Conservation (phyloP, 2,113 vertebrate species). For the Callocephalon fimbriatum region DNA sequence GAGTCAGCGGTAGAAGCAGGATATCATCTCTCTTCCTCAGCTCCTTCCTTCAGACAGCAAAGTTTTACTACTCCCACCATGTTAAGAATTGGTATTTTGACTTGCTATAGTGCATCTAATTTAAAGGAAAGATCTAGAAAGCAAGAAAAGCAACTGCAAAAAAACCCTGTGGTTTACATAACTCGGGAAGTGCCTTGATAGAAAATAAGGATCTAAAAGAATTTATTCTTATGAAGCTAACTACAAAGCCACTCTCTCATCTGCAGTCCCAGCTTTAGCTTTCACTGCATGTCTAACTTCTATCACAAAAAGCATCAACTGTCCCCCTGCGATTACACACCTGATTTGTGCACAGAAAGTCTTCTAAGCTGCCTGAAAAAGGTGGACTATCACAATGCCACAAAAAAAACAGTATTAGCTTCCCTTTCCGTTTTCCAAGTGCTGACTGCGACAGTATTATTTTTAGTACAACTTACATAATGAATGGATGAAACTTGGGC, state of each 20-base stretch:
- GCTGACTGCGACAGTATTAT: background rate
- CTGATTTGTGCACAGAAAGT: background rate
- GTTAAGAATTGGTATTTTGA: background rate
- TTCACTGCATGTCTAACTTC: background rate
- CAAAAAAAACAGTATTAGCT: background rate
- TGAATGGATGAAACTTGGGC: background rate
- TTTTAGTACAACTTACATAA: background rate
- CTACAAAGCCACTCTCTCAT: background rate
- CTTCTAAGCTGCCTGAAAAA: background rate
- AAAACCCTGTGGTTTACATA: background rate
- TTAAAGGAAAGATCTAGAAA: conserved; percentile 19
- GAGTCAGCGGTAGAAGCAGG: conserved; percentile 18
- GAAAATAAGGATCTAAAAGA: background rate
- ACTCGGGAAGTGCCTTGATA: background rate
- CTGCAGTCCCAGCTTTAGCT: background rate
- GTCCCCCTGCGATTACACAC: background rate
- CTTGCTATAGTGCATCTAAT: background rate
- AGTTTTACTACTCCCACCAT: background rate
- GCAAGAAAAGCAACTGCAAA: background rate
- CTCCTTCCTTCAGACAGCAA: background rate
- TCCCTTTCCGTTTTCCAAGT: background rate
- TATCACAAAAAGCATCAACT: background rate
- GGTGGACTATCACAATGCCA: background rate
- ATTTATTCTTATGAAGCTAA: background rate
- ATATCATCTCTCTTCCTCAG: background rate